Percentiles rank a stretch among this genome's conserved stretches.
These are phyloP conservation scores for Scortum barcoo DNA, from an alignment of 2,113 vertebrate genomes.

Conservation along the genomic window DNA sequence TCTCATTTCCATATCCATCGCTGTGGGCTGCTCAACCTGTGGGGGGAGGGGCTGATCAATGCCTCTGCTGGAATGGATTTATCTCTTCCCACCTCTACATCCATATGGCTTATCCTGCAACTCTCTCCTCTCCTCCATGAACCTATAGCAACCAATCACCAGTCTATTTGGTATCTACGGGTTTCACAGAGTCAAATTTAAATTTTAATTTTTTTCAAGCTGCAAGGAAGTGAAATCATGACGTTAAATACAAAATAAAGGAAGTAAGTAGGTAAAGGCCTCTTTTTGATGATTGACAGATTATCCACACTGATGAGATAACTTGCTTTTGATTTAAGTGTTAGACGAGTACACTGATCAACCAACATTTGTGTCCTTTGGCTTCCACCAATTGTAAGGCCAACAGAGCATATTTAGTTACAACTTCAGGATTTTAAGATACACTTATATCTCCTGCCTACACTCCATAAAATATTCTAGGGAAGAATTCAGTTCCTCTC, in stretches of 20 bases:
- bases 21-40: neutral
- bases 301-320: neutral
- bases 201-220: neutral
- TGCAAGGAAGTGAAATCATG: neutral
- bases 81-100: conserved; percentile 10
- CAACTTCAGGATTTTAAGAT: conserved; percentile 18
- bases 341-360: neutral
- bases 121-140: neutral
- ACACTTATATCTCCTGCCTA: neutral
- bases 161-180: neutral
- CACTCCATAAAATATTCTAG: conserved; percentile 24
- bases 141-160: conserved; percentile 38
- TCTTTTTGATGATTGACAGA: neutral
- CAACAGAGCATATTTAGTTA: neutral
- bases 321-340: neutral
- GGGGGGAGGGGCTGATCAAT: conserved; percentile 37
- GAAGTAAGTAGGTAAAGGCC: neutral
- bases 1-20: conserved; percentile 42
- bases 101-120: conserved; percentile 28
- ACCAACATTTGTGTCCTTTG: neutral
- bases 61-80: neutral
- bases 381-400: neutral
- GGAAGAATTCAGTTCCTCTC: conserved; percentile 21
- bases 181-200: neutral
- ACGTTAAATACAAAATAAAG: neutral